Percentiles rank a stretch among this genome's conserved stretches.
Evolutionary conservation across 1,140 invertebrate species (phyloP).

Genomic region (Cydia strobilella): DNA sequence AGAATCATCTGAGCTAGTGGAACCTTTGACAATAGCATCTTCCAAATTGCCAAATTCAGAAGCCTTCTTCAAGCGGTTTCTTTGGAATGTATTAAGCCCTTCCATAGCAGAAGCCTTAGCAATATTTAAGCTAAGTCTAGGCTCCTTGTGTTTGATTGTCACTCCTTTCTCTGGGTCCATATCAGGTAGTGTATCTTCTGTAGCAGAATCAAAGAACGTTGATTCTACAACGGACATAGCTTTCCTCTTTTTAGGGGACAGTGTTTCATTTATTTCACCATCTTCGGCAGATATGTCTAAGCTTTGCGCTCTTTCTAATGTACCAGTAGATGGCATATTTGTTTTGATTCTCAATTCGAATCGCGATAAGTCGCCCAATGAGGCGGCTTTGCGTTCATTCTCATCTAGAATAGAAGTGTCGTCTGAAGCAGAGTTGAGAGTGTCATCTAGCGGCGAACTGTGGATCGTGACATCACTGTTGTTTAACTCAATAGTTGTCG

Average conservation of each 20-base stretch:
- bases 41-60: constrained; percentile 89
- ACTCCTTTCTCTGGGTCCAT: constrained; percentile 66
- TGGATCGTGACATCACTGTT: constrained; percentile 88
- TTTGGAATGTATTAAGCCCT: constrained; percentile 84
- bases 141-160: constrained; percentile 82
- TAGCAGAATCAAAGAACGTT: constrained; percentile 70
- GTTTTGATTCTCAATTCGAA: constrained; percentile 83
- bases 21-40: constrained; percentile 84
- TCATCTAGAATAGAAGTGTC: constrained; percentile 81
- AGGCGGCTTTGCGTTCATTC: constrained; percentile 88
- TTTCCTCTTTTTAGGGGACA: constrained; percentile 85
- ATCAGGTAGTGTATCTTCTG: constrained; percentile 65
- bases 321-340: constrained; percentile 74
- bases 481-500: constrained; percentile 84
- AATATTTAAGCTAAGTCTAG: constrained; percentile 80
- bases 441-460: constrained; percentile 83
- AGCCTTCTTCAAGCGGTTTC: constrained; percentile 85
- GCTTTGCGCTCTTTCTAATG: constrained; percentile 89
- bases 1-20: constrained; percentile 72
- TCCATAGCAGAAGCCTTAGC: constrained; percentile 82
- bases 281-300: constrained; percentile 87
- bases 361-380: constrained; percentile 89
- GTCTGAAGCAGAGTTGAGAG: constrained; percentile 64
- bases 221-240: constrained; percentile 80
- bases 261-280: constrained; percentile 78